A percentile compares a stretch with the other conserved stretches of the same genome.
Evolutionary conservation across 2,888 invertebrate species (phyloP).

Genomic region (Spilosoma lubricipeda): DNA sequence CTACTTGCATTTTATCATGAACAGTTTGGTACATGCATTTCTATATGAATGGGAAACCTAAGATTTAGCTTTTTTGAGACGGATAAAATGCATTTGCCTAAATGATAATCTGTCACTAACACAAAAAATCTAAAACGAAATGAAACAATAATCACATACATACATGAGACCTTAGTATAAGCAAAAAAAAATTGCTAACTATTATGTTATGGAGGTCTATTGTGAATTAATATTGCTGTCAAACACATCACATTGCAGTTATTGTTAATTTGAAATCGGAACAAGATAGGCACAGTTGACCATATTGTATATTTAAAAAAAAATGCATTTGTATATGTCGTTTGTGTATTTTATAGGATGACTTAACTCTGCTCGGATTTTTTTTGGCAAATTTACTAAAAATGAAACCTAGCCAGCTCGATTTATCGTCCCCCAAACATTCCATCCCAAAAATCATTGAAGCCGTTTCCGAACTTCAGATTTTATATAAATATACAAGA

Average conservation of each 20-base stretch:
- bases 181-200: conserved; percentile 17
- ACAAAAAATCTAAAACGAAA: neutral
- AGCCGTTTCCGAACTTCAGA: no score
- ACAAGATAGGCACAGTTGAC: conserved; percentile 12
- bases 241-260: conserved; percentile 17
- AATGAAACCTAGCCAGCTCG: no score
- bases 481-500: no score
- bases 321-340: no score
- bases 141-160: conserved; percentile 4
- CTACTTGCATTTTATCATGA: neutral
- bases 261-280: conserved; percentile 13
- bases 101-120: conserved; percentile 1
- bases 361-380: no score
- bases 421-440: no score
- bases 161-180: conserved; percentile 6
- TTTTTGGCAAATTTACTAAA: no score
- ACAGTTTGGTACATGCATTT: neutral
- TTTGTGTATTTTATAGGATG: no score
- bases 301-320: no score
- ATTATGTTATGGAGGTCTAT: neutral
- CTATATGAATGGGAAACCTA: neutral
- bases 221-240: conserved; percentile 7
- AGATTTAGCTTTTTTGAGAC: neutral
- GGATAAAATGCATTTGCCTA: neutral
- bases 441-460: no score